phyloP scores from a whole-genome alignment of 2,797 vertebrate species.

The Ctenopoma kingsleyae region DNA sequence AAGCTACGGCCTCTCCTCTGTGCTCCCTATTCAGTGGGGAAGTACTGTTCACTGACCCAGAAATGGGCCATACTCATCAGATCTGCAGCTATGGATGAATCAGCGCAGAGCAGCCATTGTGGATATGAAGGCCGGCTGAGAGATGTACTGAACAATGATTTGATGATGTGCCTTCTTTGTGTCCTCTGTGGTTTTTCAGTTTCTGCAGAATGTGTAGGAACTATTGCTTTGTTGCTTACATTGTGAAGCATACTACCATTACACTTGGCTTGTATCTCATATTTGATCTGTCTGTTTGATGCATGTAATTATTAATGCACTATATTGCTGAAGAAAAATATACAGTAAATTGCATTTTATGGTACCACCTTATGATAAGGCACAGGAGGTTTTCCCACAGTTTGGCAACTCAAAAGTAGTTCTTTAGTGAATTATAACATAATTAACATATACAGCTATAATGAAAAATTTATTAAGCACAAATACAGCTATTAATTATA shows the following conservation, averaged over 20 bases:
- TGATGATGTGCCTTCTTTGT: constrained; percentile 32
- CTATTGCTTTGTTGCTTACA: neutral
- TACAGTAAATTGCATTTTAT: neutral
- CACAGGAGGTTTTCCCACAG: neutral
- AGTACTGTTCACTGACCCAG: constrained; percentile 83
- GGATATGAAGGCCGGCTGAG: constrained; percentile 47
- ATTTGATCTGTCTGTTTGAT: neutral
- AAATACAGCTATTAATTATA: neutral
- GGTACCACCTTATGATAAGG: no score
- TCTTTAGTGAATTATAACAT: neutral
- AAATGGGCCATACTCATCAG: constrained; percentile 85
- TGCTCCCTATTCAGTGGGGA: constrained; percentile 70
- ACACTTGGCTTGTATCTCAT: neutral
- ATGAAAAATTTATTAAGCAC: neutral
- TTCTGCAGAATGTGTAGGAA: constrained; percentile 17
- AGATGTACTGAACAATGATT: constrained; percentile 51
- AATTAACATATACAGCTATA: neutral
- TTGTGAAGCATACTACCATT: neutral
- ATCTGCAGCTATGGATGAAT: constrained; percentile 83
- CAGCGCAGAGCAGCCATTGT: constrained; percentile 79
- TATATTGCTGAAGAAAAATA: no score
- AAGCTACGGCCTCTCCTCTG: constrained; percentile 58
- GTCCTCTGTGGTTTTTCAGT: constrained; percentile 20
- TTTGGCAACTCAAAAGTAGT: neutral
- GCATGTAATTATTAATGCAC: neutral